Base-by-base conservation (phyloP, 2,888 invertebrate genomes). In the Conistra vaccinii region DNA sequence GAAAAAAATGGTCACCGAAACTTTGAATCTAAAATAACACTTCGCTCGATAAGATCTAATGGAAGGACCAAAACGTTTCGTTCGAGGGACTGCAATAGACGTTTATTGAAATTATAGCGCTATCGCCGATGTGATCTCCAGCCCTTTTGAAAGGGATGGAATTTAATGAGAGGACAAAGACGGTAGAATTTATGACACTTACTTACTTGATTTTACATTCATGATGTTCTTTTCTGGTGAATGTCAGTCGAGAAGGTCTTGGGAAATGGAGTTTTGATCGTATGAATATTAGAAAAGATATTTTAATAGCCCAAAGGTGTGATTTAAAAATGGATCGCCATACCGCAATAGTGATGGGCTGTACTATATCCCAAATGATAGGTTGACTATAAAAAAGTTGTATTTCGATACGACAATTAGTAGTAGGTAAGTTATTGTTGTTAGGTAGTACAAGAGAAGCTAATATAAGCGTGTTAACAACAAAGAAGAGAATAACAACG, bases 81-180 rank as follows among this genome's bases (percentile, higher is more conserved):
- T 63, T 63, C 62, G 55, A 71, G 65, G 26, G 87, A 88, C 76
- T 92, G 91, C 89, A 89, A 89, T 89, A 84, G 93, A 92, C 93
- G 88, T 93, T 93, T 93, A 94, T 94, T 92, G 91, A 93, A 94
- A 93, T 94, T 91, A 94, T 90, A 86, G 85, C 87, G 84, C 83
- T 94, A 94, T 94, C 94, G 85, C 70, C 78, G 73, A 88, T 89
- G 81, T 81, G 90, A 94, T 93, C 94, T 92, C 51, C 84, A 87
- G 89, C 89, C 91, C 90, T 89, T 90, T 87, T 83, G 72, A 72
- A 85, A 85, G 85, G 89, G 89, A 90, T 90, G 82, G 88, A 90
- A 90, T 91, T 90, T 91, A 91, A 92, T 91, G 90, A 88, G 83
- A 74, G 84, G 83, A 66, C 84, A 74, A 84, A 83, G 80, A 80